Conservation (phyloP, 2,888 invertebrate species). For the Lasioglossum zephyrum region DNA sequence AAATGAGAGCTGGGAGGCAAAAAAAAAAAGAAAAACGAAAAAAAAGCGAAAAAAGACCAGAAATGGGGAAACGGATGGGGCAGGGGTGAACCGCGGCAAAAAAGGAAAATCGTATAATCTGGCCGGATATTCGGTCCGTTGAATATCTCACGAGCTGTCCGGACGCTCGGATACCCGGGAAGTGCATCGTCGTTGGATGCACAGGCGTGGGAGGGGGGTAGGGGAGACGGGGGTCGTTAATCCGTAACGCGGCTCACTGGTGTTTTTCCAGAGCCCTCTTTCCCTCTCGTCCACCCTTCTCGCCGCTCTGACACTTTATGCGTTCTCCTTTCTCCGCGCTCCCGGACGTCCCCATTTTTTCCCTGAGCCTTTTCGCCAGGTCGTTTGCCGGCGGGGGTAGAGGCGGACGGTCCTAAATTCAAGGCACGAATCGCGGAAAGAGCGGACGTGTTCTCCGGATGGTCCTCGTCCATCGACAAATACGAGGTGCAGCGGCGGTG, state of each 20-base stretch:
- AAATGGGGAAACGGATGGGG: not conserved
- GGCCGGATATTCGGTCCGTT: slow-evolving; percentile 71
- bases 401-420: slow-evolving; percentile 57
- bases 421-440: slow-evolving; percentile 66
- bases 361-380: slow-evolving; percentile 37
- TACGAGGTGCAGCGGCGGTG: not conserved
- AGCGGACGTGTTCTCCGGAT: slow-evolving; percentile 60
- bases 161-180: slow-evolving; percentile 70
- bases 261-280: slow-evolving; percentile 51
- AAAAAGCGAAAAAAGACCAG: not conserved
- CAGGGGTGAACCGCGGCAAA: slow-evolving; percentile 37
- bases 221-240: slow-evolving; percentile 57
- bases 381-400: not conserved
- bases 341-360: slow-evolving; percentile 4
- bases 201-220: not conserved
- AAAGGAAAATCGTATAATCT: slow-evolving; percentile 71
- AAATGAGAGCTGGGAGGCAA: not conserved
- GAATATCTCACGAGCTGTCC: slow-evolving; percentile 72
- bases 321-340: not conserved
- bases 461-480: slow-evolving; percentile 60
- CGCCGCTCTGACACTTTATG: not conserved
- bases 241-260: slow-evolving; percentile 67
- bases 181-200: slow-evolving; percentile 71
- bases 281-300: not conserved
- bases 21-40: not conserved